These are phyloP conservation scores for Hirtodrosophila histrioides DNA, from an alignment of 2,888 invertebrate genomes.

Conservation along the genomic window DNA sequence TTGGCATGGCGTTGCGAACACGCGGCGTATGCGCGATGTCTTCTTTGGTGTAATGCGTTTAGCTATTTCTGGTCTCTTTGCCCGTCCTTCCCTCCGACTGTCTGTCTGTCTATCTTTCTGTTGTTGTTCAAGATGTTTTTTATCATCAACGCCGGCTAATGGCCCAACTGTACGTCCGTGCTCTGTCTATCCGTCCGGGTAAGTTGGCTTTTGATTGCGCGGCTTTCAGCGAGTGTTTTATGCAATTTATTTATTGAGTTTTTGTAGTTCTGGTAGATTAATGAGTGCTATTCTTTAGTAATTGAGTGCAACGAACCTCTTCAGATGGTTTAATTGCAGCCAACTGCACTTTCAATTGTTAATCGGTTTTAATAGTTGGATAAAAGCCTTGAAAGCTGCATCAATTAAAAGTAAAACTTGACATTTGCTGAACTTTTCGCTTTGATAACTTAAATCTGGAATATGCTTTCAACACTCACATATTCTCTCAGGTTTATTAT, in stretches of 20 bases:
- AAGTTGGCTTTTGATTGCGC: conserved; percentile 53
- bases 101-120: too few relatives aligned
- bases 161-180: conserved; percentile 37
- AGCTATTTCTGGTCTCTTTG: conserved; percentile 14
- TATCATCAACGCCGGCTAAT: conserved; percentile 67
- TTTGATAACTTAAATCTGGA: too few relatives aligned
- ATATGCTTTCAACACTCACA: too few relatives aligned
- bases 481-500: conserved; percentile 1
- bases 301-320: conserved; percentile 51
- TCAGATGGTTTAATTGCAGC: conserved; percentile 27
- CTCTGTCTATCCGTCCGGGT: conserved; percentile 13
- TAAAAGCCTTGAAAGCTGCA: conserved; percentile 9
- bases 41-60: conserved; percentile 53
- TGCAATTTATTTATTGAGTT: conserved; percentile 64
- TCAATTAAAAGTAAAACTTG: too few relatives aligned
- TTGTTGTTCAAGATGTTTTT: conserved; percentile 64
- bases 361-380: conserved; percentile 13
- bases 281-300: conserved; percentile 25
- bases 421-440: too few relatives aligned
- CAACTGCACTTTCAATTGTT: conserved; percentile 18
- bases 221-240: conserved; percentile 54
- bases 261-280: conserved; percentile 44
- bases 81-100: conserved; percentile 1
- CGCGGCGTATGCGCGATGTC: conserved; percentile 69
- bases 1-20: conserved; percentile 57